Evolutionary conservation across 2,113 vertebrate species (phyloP).

Genomic region (Stomatorhinus ivindoensis): DNA sequence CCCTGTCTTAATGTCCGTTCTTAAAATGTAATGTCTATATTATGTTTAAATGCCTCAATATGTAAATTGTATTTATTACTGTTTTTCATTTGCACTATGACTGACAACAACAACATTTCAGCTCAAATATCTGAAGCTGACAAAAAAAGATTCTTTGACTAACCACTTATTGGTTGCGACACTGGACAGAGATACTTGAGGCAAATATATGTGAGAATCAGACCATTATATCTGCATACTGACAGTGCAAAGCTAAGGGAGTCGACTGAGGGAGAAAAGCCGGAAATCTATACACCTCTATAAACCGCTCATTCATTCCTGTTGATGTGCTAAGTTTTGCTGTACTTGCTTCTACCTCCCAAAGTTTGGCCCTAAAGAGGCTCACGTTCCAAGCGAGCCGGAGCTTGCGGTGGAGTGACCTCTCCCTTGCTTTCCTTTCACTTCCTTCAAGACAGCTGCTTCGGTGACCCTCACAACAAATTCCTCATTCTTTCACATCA

Average conservation of each 20-base stretch:
- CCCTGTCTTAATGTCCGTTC: neutral
- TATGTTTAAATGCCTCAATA: neutral
- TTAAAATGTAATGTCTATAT: neutral
- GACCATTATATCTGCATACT: neutral
- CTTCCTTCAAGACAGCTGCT: neutral
- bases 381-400: neutral
- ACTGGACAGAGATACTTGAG: neutral
- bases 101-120: neutral
- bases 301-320: neutral
- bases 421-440: neutral
- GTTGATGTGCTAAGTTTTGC: neutral
- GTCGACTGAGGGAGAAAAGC: neutral
- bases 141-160: neutral
- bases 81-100: neutral
- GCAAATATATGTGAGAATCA: neutral
- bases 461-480: neutral
- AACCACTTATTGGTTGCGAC: neutral
- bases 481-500: neutral
- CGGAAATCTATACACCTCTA: neutral
- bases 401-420: neutral
- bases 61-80: neutral
- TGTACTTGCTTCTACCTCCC: neutral
- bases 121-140: neutral
- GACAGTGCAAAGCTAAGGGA: neutral
- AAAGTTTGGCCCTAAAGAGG: neutral